These are phyloP conservation scores for Palloptera scutellata DNA, from an alignment of 2,888 invertebrate species.

Conservation along the genomic window DNA sequence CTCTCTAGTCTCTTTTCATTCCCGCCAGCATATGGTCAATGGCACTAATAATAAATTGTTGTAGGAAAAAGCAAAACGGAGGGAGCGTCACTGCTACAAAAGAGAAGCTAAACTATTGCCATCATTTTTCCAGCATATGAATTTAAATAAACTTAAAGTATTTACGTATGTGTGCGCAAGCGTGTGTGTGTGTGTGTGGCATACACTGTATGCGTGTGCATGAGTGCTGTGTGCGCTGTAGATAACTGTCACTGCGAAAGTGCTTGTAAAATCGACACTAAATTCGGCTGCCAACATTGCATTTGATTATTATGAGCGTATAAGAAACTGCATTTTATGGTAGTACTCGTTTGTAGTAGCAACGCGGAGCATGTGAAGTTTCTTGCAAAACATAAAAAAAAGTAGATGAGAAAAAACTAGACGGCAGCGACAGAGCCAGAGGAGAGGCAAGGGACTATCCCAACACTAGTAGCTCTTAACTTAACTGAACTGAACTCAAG, in stretches of 20 bases:
- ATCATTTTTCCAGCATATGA: constrained; percentile 1
- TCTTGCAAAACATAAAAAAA: no score
- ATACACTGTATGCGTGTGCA: not conserved
- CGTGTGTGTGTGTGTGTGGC: not conserved
- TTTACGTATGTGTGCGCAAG: not conserved
- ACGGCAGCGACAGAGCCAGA: no score
- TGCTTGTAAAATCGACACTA: constrained; percentile 2
- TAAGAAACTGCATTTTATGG: not conserved
- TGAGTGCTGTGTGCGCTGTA: not conserved
- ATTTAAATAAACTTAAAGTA: constrained; percentile 4
- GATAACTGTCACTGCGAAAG: not conserved
- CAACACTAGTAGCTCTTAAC: no score
- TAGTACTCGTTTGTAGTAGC: no score
- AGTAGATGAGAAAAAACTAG: no score
- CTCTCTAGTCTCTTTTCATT: no score
- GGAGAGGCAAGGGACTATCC: no score
- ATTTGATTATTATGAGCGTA: not conserved
- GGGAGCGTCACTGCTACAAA: no score
- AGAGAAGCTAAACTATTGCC: not conserved
- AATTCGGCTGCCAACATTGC: not conserved
- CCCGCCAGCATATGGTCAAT: no score
- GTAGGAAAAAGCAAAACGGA: no score
- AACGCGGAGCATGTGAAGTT: no score
- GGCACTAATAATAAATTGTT: no score
- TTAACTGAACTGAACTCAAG: not conserved